These are phyloP conservation scores for Zoanthus solanderi DNA, from an alignment of 92 coral and sea anemone genomes.

Conservation along the genomic window DNA sequence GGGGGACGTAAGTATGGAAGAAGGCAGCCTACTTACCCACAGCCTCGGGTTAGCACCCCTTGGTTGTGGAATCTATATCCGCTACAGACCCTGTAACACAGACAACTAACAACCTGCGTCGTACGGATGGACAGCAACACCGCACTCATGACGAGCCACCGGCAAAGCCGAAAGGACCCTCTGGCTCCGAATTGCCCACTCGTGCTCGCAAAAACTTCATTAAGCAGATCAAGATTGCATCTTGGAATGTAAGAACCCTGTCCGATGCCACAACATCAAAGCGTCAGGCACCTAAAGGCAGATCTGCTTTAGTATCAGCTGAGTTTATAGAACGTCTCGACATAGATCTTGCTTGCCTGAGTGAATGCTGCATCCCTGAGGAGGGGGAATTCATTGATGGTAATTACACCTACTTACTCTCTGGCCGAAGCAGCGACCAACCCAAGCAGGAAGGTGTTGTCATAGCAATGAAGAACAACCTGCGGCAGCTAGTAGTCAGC, in stretches of 20 bases:
- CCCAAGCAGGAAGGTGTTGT: too few species aligned
- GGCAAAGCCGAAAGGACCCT: not conserved
- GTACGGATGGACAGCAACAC: not conserved
- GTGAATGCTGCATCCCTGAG: too few species aligned
- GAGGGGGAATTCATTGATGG: not conserved
- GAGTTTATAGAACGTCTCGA: not conserved
- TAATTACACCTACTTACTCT: conserved; percentile 4
- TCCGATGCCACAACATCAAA: not conserved
- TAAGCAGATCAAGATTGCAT: not conserved
- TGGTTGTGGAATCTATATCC: too few species aligned
- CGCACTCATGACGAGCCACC: not conserved
- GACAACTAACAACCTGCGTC: too few species aligned
- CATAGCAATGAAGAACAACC: too few species aligned
- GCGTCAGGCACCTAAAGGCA: not conserved
- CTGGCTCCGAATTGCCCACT: not conserved
- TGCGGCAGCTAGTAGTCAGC: too few species aligned
- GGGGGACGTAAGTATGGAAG: not conserved
- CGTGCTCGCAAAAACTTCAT: not conserved
- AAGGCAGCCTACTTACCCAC: too few species aligned
- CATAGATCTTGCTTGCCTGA: not conserved
- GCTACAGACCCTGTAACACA: too few species aligned
- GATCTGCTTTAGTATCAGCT: too few species aligned
- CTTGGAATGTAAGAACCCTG: not conserved
- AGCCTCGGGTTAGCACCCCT: too few species aligned
- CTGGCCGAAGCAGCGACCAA: not conserved